phyloP scores from a whole-genome alignment of 2,797 vertebrate species.

The Lepidocolaptes lacrymiger region DNA sequence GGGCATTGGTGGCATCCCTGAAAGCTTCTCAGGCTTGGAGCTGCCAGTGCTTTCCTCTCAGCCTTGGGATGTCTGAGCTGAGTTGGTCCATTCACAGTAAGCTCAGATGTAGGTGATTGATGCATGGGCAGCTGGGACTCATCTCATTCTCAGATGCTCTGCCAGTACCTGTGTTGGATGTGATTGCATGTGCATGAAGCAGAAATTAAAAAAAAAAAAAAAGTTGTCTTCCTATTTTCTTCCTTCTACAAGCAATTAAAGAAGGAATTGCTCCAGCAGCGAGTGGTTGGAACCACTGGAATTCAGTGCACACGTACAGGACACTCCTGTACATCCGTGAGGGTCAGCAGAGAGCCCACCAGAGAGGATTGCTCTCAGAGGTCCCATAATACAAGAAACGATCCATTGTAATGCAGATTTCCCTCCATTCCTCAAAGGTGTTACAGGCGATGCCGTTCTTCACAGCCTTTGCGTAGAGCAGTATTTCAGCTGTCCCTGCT shows the following conservation, averaged over 20 bases:
- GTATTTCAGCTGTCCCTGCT: neutral
- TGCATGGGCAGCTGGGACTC: neutral
- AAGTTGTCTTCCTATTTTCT: neutral
- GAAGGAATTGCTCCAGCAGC: rapidly evolving
- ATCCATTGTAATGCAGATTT: neutral
- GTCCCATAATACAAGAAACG: neutral
- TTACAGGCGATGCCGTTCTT: neutral
- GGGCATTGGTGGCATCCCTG: neutral
- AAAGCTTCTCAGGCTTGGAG: neutral
- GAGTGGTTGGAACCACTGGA: neutral
- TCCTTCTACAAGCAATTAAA: neutral
- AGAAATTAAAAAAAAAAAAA: neutral
- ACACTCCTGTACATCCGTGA: neutral
- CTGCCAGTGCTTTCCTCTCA: neutral
- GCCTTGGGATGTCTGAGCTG: neutral
- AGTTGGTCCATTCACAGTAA: rapidly evolving
- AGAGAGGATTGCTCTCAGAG: neutral
- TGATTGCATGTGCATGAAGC: neutral
- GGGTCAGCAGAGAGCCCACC: neutral
- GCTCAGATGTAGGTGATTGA: rapidly evolving
- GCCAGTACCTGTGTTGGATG: neutral
- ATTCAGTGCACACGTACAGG: neutral
- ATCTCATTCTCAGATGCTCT: neutral
- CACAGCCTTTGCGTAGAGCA: neutral
- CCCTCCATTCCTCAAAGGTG: neutral